Percentiles rank a stretch among this genome's conserved stretches.
These are phyloP conservation scores for Holothuria leucospilota DNA, from an alignment of 53 echinoderm and acorn worm species.

Conservation along the genomic window DNA sequence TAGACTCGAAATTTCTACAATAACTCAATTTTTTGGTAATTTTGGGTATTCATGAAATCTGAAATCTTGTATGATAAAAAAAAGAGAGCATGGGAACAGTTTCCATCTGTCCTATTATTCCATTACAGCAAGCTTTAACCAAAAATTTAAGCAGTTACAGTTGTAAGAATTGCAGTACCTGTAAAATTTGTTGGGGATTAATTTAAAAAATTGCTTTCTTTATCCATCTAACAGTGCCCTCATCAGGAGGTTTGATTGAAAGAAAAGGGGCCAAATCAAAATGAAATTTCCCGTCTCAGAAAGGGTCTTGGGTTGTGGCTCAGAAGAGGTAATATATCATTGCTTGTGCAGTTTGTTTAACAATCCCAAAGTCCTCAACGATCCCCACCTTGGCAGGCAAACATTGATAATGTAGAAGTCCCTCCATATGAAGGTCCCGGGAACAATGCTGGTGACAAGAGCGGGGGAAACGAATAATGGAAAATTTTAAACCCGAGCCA, in stretches of 20 bases:
- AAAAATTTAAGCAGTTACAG: neutral
- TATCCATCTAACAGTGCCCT: no score
- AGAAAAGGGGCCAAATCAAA: conserved; percentile 53
- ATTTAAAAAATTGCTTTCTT: no score
- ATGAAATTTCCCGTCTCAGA: conserved; percentile 39
- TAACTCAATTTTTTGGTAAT: no score
- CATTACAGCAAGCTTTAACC: neutral
- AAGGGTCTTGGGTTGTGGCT: no score
- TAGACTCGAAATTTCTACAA: no score
- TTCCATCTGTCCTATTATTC: no score
- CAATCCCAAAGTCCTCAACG: conserved; percentile 48
- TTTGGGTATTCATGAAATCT: no score
- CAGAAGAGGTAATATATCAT: conserved; percentile 29
- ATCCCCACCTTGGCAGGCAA: conserved; percentile 52
- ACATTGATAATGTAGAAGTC: conserved; percentile 20
- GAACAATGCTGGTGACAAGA: conserved; percentile 42
- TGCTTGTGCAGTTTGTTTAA: conserved; percentile 51
- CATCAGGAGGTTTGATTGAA: no score
- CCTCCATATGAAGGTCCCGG: conserved; percentile 29
- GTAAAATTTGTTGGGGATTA: neutral
- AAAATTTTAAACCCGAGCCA: neutral
- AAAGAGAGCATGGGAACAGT: no score
- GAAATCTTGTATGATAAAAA: no score
- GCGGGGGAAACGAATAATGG: conserved; percentile 8
- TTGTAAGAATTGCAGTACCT: neutral